A percentile compares a stretch with the other conserved stretches of the same genome.
Evolutionary conservation across 2,888 invertebrate species (phyloP).

Genomic region (Drosophila mercatorum): DNA sequence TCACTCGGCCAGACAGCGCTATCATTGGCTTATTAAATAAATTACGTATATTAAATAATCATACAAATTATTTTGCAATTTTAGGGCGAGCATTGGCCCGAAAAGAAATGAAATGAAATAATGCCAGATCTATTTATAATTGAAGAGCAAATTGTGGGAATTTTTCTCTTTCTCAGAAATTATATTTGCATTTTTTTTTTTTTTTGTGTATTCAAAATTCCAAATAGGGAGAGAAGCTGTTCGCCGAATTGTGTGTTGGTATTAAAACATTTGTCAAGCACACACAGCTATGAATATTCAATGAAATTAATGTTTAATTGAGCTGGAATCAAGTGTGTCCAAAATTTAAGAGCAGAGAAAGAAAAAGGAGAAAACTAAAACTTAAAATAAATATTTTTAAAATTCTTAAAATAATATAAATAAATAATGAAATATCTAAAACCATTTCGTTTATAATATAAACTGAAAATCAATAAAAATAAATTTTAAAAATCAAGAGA

Average conservation of each 20-base stretch:
- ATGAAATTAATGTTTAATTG: not conserved
- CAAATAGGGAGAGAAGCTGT: not conserved
- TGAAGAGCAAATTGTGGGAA: not conserved
- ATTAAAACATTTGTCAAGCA: not conserved
- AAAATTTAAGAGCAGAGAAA: not conserved
- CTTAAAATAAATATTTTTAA: too few species aligned
- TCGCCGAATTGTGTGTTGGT: not conserved
- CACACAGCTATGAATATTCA: not conserved
- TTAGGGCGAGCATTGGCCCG: conserved; percentile 6
- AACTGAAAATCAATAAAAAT: too few species aligned
- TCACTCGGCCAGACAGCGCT: not conserved
- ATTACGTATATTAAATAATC: conserved; percentile 12
- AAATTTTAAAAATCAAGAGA: too few species aligned
- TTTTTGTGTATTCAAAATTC: not conserved
- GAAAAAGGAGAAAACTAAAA: too few species aligned
- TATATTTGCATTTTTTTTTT: not conserved
- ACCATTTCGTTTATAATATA: too few species aligned
- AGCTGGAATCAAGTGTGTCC: not conserved
- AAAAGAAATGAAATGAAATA: not conserved
- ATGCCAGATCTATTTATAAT: conserved; percentile 15
- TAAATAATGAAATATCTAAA: too few species aligned
- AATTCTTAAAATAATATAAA: too few species aligned
- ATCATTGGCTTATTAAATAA: conserved; percentile 1
- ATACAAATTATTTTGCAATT: conserved; percentile 19
- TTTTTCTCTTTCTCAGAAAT: not conserved